Percentiles rank a stretch among this genome's conserved stretches.
Conservation (phyloP, 2,888 invertebrate species). For the Allygus modestus region DNA sequence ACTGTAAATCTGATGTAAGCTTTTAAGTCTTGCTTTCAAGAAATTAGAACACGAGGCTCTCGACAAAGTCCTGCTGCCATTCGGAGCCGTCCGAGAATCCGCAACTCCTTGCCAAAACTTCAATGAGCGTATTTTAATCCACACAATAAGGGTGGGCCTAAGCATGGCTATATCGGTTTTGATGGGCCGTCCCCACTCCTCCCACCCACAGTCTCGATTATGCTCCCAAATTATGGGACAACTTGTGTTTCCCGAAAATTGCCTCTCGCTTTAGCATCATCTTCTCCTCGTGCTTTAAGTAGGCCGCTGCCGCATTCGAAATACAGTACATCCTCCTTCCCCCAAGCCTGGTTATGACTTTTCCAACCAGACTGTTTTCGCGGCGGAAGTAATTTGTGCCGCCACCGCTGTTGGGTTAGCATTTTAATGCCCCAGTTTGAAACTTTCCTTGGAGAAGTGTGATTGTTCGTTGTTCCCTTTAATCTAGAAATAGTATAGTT, state of each 20-base stretch:
- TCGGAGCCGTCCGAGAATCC: background rate
- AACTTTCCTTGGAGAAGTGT: background rate
- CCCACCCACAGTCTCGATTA: background rate
- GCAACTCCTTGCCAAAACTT: slow-evolving; percentile 28
- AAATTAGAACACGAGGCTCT: slow-evolving; percentile 14
- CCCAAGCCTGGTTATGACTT: slow-evolving; percentile 14
- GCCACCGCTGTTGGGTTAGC: slow-evolving; percentile 30
- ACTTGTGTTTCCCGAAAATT: slow-evolving; percentile 55
- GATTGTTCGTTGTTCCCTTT: slow-evolving; percentile 3
- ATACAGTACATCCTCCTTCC: background rate
- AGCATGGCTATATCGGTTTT: slow-evolving; percentile 41
- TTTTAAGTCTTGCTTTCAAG: slow-evolving; percentile 13
- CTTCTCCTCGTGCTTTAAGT: slow-evolving; percentile 19
- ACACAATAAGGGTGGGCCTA: slow-evolving; percentile 44
- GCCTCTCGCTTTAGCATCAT: slow-evolving; percentile 48
- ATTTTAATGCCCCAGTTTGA: slow-evolving; percentile 50
- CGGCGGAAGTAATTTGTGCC: slow-evolving; percentile 47
- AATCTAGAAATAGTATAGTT: background rate
- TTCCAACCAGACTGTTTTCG: slow-evolving; percentile 39
- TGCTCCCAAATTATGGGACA: slow-evolving; percentile 48
- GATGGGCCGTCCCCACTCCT: slow-evolving; percentile 9
- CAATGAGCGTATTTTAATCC: slow-evolving; percentile 53
- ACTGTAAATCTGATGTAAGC: background rate
- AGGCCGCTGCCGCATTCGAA: slow-evolving; percentile 6
- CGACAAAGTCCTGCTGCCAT: background rate